Evolutionary conservation across 2,797 vertebrate genomes (phyloP).

Genomic region (Lagocephalus sceleratus): DNA sequence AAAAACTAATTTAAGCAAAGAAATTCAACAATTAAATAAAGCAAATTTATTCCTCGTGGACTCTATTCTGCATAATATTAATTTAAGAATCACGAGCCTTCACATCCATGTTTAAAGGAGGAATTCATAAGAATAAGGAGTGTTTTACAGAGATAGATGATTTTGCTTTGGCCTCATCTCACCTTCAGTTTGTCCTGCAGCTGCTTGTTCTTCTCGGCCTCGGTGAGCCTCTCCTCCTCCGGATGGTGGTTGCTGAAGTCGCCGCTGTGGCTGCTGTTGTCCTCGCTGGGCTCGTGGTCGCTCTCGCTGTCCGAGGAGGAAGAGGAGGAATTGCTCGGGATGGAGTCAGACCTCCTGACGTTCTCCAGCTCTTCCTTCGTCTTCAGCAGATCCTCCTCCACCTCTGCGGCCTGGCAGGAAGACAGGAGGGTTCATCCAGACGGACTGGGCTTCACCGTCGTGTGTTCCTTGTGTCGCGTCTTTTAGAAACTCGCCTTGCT

Average conservation of each 20-base stretch:
- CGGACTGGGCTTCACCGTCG: too few species aligned
- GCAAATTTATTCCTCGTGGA: too few species aligned
- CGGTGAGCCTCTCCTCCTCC: slow-evolving; percentile 88
- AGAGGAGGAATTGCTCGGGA: slow-evolving; percentile 65
- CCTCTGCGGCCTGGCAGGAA: slow-evolving; percentile 80
- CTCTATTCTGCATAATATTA: too few species aligned
- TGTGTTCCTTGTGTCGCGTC: too few species aligned
- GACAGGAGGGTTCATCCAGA: neutral
- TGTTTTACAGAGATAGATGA: neutral
- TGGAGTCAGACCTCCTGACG: slow-evolving; percentile 68
- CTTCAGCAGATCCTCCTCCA: slow-evolving; percentile 87
- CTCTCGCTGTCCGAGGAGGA: slow-evolving; percentile 74
- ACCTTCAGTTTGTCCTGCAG: slow-evolving; percentile 89
- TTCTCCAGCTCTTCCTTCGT: slow-evolving; percentile 90
- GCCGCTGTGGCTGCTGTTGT: slow-evolving; percentile 83
- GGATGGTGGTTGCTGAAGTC: slow-evolving; percentile 82
- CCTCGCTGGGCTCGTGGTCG: slow-evolving; percentile 83
- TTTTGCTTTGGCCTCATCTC: slow-evolving; percentile 50
- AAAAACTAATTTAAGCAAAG: too few species aligned
- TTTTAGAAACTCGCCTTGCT: slow-evolving; percentile 76
- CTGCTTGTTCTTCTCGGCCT: slow-evolving; percentile 90
- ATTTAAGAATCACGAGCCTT: too few species aligned
- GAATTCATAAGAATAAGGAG: too few species aligned
- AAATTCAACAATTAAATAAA: too few species aligned
- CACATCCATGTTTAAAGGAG: too few species aligned